Evolutionary conservation across 2,113 vertebrate genomes (phyloP).

Genomic region (Chaetorhynchus papuensis): DNA sequence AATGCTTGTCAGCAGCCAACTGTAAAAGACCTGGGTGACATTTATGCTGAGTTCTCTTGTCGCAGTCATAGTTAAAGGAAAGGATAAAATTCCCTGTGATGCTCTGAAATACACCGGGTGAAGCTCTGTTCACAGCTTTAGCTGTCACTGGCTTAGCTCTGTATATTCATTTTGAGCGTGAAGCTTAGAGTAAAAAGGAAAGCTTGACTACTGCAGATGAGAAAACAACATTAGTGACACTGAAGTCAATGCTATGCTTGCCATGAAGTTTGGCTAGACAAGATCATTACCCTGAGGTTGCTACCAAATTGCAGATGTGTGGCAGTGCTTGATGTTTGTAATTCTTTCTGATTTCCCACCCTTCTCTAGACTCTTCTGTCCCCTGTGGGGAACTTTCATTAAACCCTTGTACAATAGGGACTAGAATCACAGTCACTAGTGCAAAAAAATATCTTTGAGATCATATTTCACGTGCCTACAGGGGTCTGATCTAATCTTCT

Average conservation of each 20-base stretch:
- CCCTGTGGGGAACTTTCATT: neutral
- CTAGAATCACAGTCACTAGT: neutral
- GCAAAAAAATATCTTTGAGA: conserved; percentile 12
- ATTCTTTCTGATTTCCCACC: neutral
- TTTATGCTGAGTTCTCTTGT: neutral
- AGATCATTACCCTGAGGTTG: neutral
- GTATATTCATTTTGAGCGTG: neutral
- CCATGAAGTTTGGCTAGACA: neutral
- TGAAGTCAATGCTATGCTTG: neutral
- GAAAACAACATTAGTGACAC: neutral
- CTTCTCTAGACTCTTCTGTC: neutral
- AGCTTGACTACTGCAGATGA: neutral
- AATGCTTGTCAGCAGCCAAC: neutral
- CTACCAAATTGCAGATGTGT: neutral
- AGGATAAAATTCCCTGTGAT: neutral
- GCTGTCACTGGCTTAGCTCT: neutral
- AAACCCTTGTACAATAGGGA: neutral
- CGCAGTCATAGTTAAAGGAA: neutral
- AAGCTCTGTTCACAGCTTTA: neutral
- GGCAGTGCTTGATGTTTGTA: neutral
- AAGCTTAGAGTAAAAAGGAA: neutral
- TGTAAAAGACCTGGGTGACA: neutral
- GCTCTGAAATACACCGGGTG: neutral
- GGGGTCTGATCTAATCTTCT: neutral
- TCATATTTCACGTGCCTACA: neutral